These are phyloP conservation scores for Ciconia maguari DNA, from an alignment of 2,113 vertebrate genomes.

Conservation along the genomic window DNA sequence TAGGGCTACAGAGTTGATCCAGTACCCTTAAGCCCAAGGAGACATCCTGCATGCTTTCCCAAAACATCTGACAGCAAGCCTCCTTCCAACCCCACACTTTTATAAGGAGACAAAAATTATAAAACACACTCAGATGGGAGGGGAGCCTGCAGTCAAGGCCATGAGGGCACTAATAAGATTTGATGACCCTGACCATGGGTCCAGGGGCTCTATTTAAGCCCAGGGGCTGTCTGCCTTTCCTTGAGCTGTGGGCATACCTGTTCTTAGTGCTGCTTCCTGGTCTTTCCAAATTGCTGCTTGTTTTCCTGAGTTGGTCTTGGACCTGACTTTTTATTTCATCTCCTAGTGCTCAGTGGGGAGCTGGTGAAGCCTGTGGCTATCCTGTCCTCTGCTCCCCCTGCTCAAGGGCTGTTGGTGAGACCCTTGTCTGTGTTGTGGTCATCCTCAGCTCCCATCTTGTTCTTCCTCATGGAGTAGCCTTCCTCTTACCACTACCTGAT, in stretches of 20 bases:
- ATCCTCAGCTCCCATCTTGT: neutral
- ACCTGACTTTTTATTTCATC: accelerated
- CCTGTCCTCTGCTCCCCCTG: accelerated
- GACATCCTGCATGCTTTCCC: accelerated
- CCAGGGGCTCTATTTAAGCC: neutral
- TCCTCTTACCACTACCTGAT: neutral
- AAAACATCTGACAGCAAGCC: accelerated
- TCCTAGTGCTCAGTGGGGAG: accelerated
- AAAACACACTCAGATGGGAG: neutral
- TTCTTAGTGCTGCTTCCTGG: accelerated
- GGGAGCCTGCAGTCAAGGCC: neutral
- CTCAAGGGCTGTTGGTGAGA: neutral
- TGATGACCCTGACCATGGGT: neutral
- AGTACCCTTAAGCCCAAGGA: accelerated
- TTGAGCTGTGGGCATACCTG: accelerated
- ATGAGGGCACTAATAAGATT: neutral
- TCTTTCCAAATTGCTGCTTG: accelerated
- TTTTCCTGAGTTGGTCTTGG: neutral
- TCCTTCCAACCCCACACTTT: neutral
- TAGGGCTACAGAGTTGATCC: accelerated
- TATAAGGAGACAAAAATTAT: neutral
- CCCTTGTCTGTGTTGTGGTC: neutral
- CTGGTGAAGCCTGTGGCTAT: neutral
- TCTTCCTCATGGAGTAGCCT: accelerated
- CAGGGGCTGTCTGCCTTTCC: accelerated